Conservation (phyloP, 1,140 invertebrate genomes). For the Lepidurus apus region DNA sequence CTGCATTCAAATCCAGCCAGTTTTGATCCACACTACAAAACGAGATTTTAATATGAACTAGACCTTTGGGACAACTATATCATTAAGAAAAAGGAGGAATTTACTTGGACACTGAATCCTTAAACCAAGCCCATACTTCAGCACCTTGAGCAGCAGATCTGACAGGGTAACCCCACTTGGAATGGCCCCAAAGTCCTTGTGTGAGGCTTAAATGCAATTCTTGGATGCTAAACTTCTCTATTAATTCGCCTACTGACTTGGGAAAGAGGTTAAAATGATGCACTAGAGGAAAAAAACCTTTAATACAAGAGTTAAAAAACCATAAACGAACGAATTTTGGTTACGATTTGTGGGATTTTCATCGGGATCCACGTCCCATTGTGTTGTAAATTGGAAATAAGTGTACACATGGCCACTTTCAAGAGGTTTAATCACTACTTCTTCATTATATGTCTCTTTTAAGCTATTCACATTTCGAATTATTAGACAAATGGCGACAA, state of each 20-base stretch:
- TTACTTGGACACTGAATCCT: constrained; percentile 50
- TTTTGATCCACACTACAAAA: constrained; percentile 60
- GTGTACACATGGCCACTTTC: constrained; percentile 70
- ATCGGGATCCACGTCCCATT: constrained; percentile 55
- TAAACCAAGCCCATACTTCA: constrained; percentile 89
- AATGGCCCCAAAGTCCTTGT: constrained; percentile 86
- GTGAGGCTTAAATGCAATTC: constrained; percentile 88
- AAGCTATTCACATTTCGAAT: not conserved
- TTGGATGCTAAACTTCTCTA: constrained; percentile 73
- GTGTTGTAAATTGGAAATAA: constrained; percentile 78
- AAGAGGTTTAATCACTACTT: constrained; percentile 71
- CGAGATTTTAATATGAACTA: not conserved
- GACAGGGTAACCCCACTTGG: constrained; percentile 85
- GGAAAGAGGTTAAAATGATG: constrained; percentile 84
- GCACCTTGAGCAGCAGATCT: constrained; percentile 84
- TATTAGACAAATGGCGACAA: not conserved
- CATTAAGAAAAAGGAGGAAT: constrained; percentile 36
- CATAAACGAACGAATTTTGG: not conserved
- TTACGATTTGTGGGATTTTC: constrained; percentile 38
- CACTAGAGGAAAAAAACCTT: constrained; percentile 54
- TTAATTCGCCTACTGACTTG: constrained; percentile 80
- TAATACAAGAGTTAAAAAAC: constrained; percentile 2
- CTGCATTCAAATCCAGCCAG: constrained; percentile 82
- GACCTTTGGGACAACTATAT: not conserved
- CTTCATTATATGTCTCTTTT: constrained; percentile 67